Evolutionary conservation across 1,140 invertebrate genomes (phyloP), one percentile per base, ranked within the genome.

Genomic region (Chironomus striatipennis): DNA sequence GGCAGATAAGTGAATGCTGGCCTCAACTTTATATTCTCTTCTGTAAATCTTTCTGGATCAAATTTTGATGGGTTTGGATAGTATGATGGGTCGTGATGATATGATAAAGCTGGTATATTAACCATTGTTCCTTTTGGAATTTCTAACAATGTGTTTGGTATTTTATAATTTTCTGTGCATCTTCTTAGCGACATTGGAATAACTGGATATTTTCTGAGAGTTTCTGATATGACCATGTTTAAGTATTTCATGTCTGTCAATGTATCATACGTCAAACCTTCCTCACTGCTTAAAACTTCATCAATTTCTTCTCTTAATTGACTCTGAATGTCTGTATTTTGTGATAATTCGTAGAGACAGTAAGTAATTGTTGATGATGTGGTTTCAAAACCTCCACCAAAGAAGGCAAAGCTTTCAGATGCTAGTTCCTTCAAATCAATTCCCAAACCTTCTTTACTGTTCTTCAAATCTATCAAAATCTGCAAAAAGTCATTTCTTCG

Each of bases 11-110:
- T 80, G 73, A 78, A 85, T 1, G 82, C 78, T 9, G 76, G 74
- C 73, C 81, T 80, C 42, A 85, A 79, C 4, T 77, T 76, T 18
- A 82, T 81, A 9, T 84, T 83, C 74, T 82, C 83, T 6, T 86
- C 84, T 3, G 79, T 81, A 81, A 93, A 94, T 76, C 93, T 84
- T 70, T 93, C 90, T 0, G 94, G 94, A 78, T 89, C 86, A 79
- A 90, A 96, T 8, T 79, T 79, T 7, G 89, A 83, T 0, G 93
- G 90, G 64, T 93, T 83, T 15, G 88, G 85, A 77, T 88, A 95
- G 77, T 88, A 86, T 67, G 87, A 79, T 1, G 86, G 82, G 79
- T 94, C 89, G 15, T 83, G 83, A 74, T 90, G 89, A 5, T 89
- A 77, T 0, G 85, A 85, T 75, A 84, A 83, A n/a, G 87, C 79